Evolutionary conservation across 2,888 invertebrate species (phyloP).

Genomic region (Agonopterix subpropinquella): DNA sequence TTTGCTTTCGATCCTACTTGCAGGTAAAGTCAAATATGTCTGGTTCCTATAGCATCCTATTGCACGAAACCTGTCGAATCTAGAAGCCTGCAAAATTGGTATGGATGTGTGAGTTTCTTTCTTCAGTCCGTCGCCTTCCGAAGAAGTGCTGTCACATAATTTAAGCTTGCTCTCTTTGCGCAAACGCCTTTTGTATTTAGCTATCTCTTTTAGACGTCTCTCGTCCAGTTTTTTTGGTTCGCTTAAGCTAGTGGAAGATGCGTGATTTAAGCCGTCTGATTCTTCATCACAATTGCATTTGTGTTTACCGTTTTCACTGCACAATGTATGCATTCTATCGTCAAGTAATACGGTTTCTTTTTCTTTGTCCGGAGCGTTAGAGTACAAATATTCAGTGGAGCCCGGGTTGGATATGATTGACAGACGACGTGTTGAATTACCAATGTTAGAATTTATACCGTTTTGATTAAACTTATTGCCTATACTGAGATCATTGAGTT

Average conservation of each 20-base stretch:
- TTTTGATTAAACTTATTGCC: conserved; percentile 37
- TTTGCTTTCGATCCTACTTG: conserved; percentile 52
- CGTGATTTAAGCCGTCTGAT: conserved; percentile 63
- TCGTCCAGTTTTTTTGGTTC: conserved; percentile 53
- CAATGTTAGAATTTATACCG: conserved; percentile 35
- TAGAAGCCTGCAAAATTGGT: conserved; percentile 65
- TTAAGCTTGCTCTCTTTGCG: conserved; percentile 62
- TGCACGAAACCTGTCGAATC: conserved; percentile 63
- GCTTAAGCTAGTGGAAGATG: conserved; percentile 29
- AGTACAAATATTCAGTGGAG: conserved; percentile 27
- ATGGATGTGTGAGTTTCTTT: conserved; percentile 63
- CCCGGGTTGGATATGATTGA: conserved; percentile 33
- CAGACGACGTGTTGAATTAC: conserved; percentile 32
- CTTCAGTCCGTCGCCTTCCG: conserved; percentile 49
- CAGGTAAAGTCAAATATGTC: conserved; percentile 61
- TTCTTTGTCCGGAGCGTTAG: conserved; percentile 19
- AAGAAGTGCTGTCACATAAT: conserved; percentile 59
- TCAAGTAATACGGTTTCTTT: conserved; percentile 64
- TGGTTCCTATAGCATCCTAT: conserved; percentile 67
- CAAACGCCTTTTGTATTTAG: conserved; percentile 61
- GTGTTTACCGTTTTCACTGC: conserved; percentile 85
- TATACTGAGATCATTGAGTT: conserved; percentile 65
- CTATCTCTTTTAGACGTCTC: conserved; percentile 59
- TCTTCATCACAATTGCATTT: conserved; percentile 85
- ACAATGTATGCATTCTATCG: conserved; percentile 82